phyloP scores from a whole-genome alignment of 1,140 invertebrate genomes.

The Physella acuta region DNA sequence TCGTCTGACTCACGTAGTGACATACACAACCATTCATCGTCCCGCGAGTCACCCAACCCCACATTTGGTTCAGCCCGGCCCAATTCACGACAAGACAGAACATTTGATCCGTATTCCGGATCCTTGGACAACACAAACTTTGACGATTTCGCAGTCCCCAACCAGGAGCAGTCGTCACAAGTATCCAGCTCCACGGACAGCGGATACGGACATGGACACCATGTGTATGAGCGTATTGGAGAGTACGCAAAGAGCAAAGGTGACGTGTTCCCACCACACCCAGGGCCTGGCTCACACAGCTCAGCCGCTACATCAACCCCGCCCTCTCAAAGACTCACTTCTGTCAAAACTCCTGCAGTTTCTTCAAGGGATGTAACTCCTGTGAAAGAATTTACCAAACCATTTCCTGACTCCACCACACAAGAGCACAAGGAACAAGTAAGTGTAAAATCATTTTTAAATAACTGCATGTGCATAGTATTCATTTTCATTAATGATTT shows the following conservation, averaged over 20 bases:
- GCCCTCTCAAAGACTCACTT: constrained; percentile 30
- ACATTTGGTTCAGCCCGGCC: not conserved
- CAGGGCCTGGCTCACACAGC: not conserved
- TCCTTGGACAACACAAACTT: constrained; percentile 25
- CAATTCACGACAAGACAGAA: not conserved
- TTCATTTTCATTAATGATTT: no score
- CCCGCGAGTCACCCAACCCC: constrained; percentile 1
- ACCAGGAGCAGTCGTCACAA: constrained; percentile 50
- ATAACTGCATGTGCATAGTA: no score
- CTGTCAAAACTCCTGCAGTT: constrained; percentile 17
- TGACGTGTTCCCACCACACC: not conserved
- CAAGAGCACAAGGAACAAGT: constrained; percentile 13
- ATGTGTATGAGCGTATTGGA: constrained; percentile 43
- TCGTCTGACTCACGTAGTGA: constrained; percentile 21
- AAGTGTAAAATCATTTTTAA: not conserved
- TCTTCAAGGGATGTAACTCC: constrained; percentile 42
- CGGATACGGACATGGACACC: constrained; percentile 51
- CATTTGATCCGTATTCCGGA: not conserved
- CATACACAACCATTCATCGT: not conserved
- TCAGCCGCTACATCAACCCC: constrained; percentile 18
- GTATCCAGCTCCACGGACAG: constrained; percentile 57
- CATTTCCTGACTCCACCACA: constrained; percentile 10
- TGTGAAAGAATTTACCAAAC: constrained; percentile 24
- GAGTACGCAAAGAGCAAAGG: constrained; percentile 24
- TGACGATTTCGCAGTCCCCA: constrained; percentile 47